Evolutionary conservation across 2,113 vertebrate genomes (phyloP).

Genomic region (Sinocyclocheilus grahami): DNA sequence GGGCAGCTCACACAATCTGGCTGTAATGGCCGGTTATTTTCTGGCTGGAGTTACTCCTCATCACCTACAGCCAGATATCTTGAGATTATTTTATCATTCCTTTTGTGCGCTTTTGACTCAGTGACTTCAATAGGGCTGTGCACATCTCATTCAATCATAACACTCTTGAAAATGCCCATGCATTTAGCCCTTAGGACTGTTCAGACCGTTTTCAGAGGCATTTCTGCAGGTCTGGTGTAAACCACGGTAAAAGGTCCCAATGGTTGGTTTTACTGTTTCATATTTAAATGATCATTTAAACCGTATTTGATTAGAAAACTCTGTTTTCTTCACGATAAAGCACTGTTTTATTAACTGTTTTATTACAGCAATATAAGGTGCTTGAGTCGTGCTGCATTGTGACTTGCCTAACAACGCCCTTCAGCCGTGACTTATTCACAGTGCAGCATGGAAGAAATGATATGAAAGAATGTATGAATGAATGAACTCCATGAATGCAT

Average conservation of each 20-base stretch:
- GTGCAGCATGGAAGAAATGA: too few species aligned
- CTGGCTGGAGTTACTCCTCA: not conserved
- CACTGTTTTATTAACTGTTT: too few species aligned
- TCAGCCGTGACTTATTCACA: too few species aligned
- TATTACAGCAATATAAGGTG: too few species aligned
- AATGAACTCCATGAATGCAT: too few species aligned
- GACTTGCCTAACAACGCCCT: too few species aligned
- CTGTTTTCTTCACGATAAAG: too few species aligned
- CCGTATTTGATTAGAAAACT: too few species aligned
- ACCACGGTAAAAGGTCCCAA: not conserved
- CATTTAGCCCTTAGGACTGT: not conserved
- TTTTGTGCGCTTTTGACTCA: not conserved
- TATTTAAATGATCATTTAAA: not conserved
- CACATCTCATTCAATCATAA: slow-evolving; percentile 6
- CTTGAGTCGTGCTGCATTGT: too few species aligned
- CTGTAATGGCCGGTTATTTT: slow-evolving; percentile 20
- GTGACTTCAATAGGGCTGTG: not conserved
- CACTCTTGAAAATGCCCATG: not conserved
- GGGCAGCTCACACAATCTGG: not conserved
- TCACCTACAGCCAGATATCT: slow-evolving; percentile 7
- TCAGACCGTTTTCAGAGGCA: not conserved
- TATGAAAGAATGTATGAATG: too few species aligned
- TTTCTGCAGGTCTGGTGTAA: not conserved
- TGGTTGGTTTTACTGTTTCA: not conserved
- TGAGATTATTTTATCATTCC: slow-evolving; percentile 1